phyloP scores from a whole-genome alignment of 2,888 invertebrate genomes.

The Leptarthrus brevirostris region DNA sequence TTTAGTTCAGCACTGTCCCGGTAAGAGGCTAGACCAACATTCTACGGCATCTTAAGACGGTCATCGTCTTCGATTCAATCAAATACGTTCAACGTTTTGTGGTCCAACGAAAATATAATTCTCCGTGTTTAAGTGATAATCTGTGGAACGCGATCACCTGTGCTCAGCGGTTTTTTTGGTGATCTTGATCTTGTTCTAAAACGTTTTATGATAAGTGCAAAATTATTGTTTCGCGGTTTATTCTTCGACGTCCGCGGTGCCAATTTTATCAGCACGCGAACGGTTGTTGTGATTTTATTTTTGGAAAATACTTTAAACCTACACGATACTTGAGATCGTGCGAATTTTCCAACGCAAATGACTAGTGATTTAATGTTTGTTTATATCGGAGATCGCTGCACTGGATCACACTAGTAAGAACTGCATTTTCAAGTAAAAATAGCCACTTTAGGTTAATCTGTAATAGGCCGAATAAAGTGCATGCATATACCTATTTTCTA shows the following conservation, averaged over 20 bases:
- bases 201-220: no score
- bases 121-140: neutral
- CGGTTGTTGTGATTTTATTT: no score
- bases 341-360: neutral
- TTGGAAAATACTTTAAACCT: neutral
- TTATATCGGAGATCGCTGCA: neutral
- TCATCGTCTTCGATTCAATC: neutral
- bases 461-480: neutral
- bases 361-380: neutral
- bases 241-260: no score
- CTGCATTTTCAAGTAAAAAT: neutral
- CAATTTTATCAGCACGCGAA: no score
- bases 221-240: no score
- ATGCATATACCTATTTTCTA: neutral
- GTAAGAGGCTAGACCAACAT: slow-evolving; percentile 21
- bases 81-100: neutral
- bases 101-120: neutral
- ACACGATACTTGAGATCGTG: neutral
- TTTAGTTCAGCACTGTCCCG: slow-evolving; percentile 30
- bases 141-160: neutral
- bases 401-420: neutral
- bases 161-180: neutral
- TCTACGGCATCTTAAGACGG: slow-evolving; percentile 4
- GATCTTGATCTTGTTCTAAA: slow-evolving; percentile 3
- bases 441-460: neutral